These are phyloP conservation scores for Typhlichthys subterraneus DNA, from an alignment of 2,797 vertebrate genomes.

Conservation along the genomic window DNA sequence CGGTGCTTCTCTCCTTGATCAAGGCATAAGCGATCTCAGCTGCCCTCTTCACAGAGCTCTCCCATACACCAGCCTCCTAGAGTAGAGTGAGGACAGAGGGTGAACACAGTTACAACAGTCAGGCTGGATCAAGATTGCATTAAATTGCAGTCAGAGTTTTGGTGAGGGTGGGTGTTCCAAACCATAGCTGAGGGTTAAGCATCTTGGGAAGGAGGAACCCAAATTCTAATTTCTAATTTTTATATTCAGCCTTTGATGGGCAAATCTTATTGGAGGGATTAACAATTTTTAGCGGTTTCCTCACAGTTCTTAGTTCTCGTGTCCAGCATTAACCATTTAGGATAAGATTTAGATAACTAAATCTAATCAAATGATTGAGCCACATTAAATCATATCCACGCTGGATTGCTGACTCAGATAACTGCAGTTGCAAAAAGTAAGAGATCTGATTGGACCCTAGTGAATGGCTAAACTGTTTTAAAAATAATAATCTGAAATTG, in stretches of 20 bases:
- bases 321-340: slow-evolving; percentile 12
- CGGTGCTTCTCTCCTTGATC: slow-evolving; percentile 70
- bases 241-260: no score
- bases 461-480: no score
- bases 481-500: no score
- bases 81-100: slow-evolving; percentile 2
- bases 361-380: slow-evolving; percentile 17
- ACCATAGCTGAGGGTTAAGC: no score
- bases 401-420: slow-evolving; percentile 11
- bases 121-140: background rate
- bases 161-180: no score
- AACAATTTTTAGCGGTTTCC: background rate
- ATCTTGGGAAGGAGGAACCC: no score
- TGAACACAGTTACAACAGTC: slow-evolving; percentile 3
- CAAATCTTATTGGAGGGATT: background rate
- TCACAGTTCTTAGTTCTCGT: no score
- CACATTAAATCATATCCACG: slow-evolving; percentile 18
- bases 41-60: slow-evolving; percentile 60
- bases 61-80: slow-evolving; percentile 67
- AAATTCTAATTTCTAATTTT: no score
- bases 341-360: slow-evolving; percentile 8
- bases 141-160: background rate
- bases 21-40: slow-evolving; percentile 66
- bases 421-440: slow-evolving; percentile 5
- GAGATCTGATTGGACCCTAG: background rate